Evolutionary conservation across 2,888 invertebrate genomes (phyloP).

Genomic region (Lasioglossum pauxillum): DNA sequence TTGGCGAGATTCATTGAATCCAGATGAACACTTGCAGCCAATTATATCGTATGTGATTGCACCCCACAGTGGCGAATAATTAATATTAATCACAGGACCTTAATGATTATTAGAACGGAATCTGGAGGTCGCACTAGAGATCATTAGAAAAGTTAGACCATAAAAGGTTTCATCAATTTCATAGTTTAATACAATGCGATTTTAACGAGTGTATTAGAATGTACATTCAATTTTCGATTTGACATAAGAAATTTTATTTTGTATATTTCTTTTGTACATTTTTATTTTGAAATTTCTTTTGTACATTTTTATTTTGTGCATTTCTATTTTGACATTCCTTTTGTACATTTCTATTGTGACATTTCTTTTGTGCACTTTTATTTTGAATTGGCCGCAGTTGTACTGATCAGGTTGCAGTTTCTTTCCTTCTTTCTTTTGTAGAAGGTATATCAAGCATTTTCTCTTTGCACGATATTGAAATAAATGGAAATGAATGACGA

Average conservation of each 20-base stretch:
- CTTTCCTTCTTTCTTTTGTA: background rate
- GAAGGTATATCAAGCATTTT: background rate
- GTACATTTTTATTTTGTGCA: too few species aligned
- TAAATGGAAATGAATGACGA: constrained; percentile 30
- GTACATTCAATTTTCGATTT: background rate
- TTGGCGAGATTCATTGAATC: constrained; percentile 62
- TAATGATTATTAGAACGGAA: background rate
- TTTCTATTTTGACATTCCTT: too few species aligned
- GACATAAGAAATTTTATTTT: background rate
- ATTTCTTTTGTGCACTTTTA: too few species aligned
- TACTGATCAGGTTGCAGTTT: background rate
- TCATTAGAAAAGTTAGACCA: background rate
- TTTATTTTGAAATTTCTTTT: too few species aligned
- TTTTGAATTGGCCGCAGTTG: background rate
- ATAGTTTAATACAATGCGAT: background rate
- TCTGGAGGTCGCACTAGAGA: background rate
- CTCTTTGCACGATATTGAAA: constrained; percentile 9
- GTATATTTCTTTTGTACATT: too few species aligned
- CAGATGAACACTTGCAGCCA: background rate
- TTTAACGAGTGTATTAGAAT: background rate
- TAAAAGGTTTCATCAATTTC: background rate
- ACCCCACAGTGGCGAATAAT: background rate
- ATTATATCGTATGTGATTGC: background rate
- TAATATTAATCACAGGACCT: background rate
- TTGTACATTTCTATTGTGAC: too few species aligned